phyloP scores from a whole-genome alignment of 2,113 vertebrate genomes.

The Opisthocomus hoazin region DNA sequence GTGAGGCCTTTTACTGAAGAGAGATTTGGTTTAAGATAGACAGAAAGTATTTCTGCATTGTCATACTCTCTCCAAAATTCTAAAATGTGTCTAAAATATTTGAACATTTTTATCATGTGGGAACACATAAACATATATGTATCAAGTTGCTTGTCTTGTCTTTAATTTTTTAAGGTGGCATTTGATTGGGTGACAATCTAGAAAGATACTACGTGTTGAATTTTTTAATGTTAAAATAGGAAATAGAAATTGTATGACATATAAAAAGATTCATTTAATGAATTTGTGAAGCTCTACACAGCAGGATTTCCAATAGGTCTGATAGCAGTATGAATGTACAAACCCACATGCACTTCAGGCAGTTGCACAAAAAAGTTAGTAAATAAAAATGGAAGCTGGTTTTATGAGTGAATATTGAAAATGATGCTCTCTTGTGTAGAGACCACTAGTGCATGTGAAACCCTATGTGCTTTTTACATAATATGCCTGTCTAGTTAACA shows the following conservation, averaged over 20 bases:
- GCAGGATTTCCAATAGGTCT: not conserved
- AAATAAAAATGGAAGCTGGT: constrained; percentile 15
- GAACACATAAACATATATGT: not conserved
- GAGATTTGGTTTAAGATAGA: not conserved
- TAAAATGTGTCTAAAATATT: constrained; percentile 32
- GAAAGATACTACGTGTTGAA: not conserved
- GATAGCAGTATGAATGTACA: not conserved
- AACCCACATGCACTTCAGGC: not conserved
- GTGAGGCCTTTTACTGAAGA: not conserved
- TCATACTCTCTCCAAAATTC: constrained; percentile 35
- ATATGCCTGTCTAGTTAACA: constrained; percentile 58
- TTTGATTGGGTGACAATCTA: not conserved
- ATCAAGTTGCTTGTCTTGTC: not conserved
- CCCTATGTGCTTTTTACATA: constrained; percentile 64
- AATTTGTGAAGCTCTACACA: not conserved
- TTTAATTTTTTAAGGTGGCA: not conserved
- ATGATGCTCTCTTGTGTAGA: constrained; percentile 58
- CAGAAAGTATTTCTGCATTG: constrained; percentile 9
- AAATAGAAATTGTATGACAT: not conserved
- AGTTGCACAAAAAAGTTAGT: constrained; percentile 2
- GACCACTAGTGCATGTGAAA: constrained; percentile 58
- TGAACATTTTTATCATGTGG: not conserved
- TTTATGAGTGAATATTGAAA: constrained; percentile 44
- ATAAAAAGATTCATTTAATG: not conserved
- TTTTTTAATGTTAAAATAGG: not conserved